Conservation (phyloP, 2,797 vertebrate species). For the Leontopithecus rosalia region DNA sequence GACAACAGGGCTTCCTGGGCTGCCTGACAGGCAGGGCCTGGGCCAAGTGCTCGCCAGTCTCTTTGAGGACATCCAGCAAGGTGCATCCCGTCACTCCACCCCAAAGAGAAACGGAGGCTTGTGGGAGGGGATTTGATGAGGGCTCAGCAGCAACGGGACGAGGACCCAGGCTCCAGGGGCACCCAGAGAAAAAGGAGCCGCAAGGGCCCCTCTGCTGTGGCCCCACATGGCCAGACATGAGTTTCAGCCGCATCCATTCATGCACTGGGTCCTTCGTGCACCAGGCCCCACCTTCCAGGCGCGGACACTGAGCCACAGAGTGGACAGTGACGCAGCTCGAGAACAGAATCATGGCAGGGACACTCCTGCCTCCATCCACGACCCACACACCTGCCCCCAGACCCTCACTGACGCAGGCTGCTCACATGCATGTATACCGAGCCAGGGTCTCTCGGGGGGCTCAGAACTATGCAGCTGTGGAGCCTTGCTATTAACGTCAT, state of each 20-base stretch:
- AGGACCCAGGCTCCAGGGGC: too few relatives aligned
- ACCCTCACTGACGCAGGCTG: neutral
- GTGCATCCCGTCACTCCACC: rapidly evolving
- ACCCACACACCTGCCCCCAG: rapidly evolving
- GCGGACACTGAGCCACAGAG: neutral
- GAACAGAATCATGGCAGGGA: rapidly evolving
- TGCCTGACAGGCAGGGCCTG: neutral
- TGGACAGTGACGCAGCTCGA: rapidly evolving
- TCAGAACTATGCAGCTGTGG: neutral
- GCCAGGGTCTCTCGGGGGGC: rapidly evolving
- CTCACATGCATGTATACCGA: rapidly evolving
- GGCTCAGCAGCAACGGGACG: rapidly evolving
- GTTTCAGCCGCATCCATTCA: rapidly evolving
- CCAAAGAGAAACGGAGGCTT: neutral
- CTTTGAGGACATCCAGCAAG: rapidly evolving
- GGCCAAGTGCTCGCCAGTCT: rapidly evolving
- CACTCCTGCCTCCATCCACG: neutral
- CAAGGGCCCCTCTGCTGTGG: neutral
- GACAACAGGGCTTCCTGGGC: rapidly evolving
- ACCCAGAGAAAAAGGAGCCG: neutral
- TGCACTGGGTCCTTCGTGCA: rapidly evolving
- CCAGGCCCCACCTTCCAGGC: neutral
- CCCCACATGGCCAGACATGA: rapidly evolving
- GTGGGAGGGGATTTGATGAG: too few relatives aligned
- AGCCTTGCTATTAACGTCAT: rapidly evolving